Base-by-base conservation (phyloP, 2,797 vertebrate species). In the Chrosomus eos region DNA sequence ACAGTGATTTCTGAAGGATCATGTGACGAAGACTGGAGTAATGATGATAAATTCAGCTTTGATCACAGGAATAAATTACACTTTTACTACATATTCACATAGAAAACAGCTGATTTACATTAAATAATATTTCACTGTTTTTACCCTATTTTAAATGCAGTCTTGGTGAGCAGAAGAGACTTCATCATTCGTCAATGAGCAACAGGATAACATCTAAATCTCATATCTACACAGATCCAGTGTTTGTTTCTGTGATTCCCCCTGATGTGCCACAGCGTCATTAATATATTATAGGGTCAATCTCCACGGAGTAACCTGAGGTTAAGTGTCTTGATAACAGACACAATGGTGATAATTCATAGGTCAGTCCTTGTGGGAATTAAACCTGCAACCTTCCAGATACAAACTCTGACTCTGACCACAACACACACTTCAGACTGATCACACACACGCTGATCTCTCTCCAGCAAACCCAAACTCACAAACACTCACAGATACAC, bases 301-400 rank as follows among this genome's bases (percentile, higher is more conserved):
- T 45, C 76, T 78, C 76, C 36, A 66, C 23, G 58, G 58, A 79
- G 38, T 31, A 79, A 33, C 60, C 60, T 48, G 77, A 66, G 77
- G 60, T 66, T 66, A 66, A 48, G 77, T 33, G 60, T 79, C 77
- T 77, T 31, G 60, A 79, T 45, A 66, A 66, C 60, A 79, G 77
- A 79, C 40, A 48, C 60, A 66, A 16, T 18, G 60, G 19, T 23
- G 77, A 48, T n/a, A 79, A 66, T 48, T 66, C 40, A 66, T 66
- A 66, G 77, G 40, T 64, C 77, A 3, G 26, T 21, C 26, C 60
- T 79, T 66, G 26, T 21, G 40, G 77, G 77, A 79, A 79, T 33
- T 16, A 2, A 79, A 66, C 60, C 77, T n/a, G 19, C 60, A 48
- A 33, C 60, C 40, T 33, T 48, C 10, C 60, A 23, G 7, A 48